Evolutionary conservation across 2,797 vertebrate species (phyloP).

Genomic region (Trematocara caparti): DNA sequence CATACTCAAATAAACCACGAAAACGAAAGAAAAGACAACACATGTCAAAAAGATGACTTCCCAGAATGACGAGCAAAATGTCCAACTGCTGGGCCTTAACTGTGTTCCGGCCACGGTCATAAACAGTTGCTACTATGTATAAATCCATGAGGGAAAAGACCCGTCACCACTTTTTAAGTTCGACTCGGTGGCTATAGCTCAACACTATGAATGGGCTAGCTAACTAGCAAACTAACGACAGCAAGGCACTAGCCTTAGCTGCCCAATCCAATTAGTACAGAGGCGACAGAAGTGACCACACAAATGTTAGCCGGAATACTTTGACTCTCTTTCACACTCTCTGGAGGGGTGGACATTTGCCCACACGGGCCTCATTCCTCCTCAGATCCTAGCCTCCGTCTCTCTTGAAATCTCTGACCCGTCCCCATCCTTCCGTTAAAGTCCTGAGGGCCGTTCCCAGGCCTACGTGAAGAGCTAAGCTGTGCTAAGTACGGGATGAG

Average conservation of each 20-base stretch:
- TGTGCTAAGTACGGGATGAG: background rate
- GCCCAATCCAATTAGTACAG: conserved; percentile 19
- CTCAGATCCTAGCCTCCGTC: conserved; percentile 40
- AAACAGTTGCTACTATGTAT: background rate
- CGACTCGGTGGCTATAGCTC: background rate
- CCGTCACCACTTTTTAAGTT: conserved; percentile 10
- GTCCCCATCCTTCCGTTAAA: conserved; percentile 34
- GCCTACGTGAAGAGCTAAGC: conserved; percentile 55
- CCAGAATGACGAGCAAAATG: background rate
- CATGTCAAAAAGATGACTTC: conserved; percentile 13
- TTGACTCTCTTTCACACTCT: background rate
- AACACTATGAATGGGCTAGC: conserved; percentile 55
- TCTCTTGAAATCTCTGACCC: conserved; percentile 65
- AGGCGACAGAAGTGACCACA: background rate
- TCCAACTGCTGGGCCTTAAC: background rate
- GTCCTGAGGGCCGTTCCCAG: conserved; percentile 60
- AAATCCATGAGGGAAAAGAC: background rate
- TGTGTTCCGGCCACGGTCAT: background rate
- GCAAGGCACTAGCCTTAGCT: conserved; percentile 6
- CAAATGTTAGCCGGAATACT: background rate
- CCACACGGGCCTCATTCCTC: conserved; percentile 38
- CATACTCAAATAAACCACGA: background rate
- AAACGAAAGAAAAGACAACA: conserved; percentile 1
- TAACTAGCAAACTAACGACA: conserved; percentile 38
- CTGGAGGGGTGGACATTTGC: conserved; percentile 34